Evolutionary conservation across 2,797 vertebrate species (phyloP).

Genomic region (Phrynocephalus guinanensis): DNA sequence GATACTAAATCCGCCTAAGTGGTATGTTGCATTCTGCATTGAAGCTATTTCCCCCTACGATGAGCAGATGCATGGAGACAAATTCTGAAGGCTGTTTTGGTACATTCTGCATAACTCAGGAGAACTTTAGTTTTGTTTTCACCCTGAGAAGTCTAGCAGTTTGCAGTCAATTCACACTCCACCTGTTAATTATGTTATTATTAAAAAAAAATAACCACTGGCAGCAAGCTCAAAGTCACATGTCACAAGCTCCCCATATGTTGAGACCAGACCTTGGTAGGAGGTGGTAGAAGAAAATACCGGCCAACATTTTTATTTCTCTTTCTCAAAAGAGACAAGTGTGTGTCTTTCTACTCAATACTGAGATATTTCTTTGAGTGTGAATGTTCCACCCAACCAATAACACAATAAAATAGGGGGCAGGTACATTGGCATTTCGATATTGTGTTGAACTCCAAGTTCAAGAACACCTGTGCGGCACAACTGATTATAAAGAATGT

Average conservation of each 20-base stretch:
- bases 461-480: not conserved
- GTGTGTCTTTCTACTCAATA: not conserved
- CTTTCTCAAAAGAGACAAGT: not conserved
- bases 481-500: not conserved
- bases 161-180: slow-evolving; percentile 34
- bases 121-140: slow-evolving; percentile 54
- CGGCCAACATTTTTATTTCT: not conserved
- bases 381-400: not conserved
- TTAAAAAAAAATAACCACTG: slow-evolving; percentile 17
- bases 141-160: slow-evolving; percentile 2
- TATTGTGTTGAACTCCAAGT: not conserved
- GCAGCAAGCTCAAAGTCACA: slow-evolving; percentile 14
- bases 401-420: not conserved
- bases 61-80: not conserved
- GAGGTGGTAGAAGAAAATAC: slow-evolving; percentile 2
- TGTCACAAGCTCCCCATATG: slow-evolving; percentile 13
- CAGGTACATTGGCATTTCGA: not conserved
- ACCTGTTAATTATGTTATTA: slow-evolving; percentile 49
- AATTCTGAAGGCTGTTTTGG: not conserved
- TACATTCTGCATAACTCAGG: slow-evolving; percentile 6
- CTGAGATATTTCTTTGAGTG: not conserved
- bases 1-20: not conserved
- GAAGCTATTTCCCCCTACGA: not conserved
- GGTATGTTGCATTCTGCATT: not conserved
- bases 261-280: slow-evolving; percentile 24